Percentiles rank a stretch among this genome's conserved stretches.
These are phyloP conservation scores for Columba janthina DNA, from an alignment of 2,113 vertebrate genomes.

Conservation along the genomic window DNA sequence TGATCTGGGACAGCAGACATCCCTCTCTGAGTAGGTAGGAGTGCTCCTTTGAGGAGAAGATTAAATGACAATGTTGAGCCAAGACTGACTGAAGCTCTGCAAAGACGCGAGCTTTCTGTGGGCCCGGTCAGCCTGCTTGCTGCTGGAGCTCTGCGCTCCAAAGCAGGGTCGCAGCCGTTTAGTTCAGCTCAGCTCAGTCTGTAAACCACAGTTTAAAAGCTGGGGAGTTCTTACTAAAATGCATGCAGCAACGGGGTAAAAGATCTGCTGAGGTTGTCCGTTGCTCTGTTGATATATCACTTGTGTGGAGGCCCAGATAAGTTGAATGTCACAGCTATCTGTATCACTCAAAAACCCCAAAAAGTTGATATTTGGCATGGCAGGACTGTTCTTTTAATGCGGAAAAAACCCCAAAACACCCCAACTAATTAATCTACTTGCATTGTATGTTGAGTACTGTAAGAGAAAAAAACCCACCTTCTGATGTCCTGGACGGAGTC, in stretches of 20 bases:
- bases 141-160: neutral
- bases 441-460: neutral
- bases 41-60: neutral
- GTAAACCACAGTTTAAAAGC: neutral
- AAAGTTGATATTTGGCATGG: neutral
- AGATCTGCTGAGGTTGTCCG: neutral
- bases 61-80: neutral
- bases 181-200: neutral
- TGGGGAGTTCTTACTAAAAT: neutral
- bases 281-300: neutral
- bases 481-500: neutral
- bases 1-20: neutral
- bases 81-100: neutral
- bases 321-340: neutral
- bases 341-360: neutral
- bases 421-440: neutral
- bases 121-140: neutral
- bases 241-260: neutral
- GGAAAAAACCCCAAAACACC: neutral
- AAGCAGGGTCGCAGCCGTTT: neutral
- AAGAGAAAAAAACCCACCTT: neutral
- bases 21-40: neutral
- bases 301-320: neutral
- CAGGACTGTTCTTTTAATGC: neutral
- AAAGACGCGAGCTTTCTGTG: neutral